These are phyloP conservation scores for Petrocephalus microphthalmus DNA, from an alignment of 2,113 vertebrate species.

Conservation along the genomic window DNA sequence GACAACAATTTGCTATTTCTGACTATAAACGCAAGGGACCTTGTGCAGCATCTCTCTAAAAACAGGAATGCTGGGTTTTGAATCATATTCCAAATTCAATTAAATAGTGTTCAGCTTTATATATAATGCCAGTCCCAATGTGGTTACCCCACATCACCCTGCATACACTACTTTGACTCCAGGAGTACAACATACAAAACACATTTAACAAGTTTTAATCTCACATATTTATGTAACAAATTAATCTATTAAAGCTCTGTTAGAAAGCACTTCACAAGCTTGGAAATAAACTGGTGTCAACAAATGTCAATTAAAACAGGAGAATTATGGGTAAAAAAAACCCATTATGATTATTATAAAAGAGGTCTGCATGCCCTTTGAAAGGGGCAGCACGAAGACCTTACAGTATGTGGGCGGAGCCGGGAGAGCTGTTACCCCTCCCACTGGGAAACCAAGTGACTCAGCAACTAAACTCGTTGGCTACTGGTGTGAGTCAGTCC, in stretches of 20 bases:
- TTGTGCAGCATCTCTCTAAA: not conserved
- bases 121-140: not conserved
- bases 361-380: not conserved
- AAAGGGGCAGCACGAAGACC: not conserved
- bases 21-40: conserved; percentile 20
- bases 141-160: not conserved
- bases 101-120: not conserved
- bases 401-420: not conserved
- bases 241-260: not conserved
- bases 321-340: not conserved
- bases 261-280: not conserved
- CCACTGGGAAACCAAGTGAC: conserved; percentile 15
- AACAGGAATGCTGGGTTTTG: not conserved
- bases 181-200: not conserved
- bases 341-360: not conserved
- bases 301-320: not conserved
- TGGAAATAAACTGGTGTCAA: not conserved
- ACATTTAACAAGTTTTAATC: not conserved
- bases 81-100: not conserved
- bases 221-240: not conserved
- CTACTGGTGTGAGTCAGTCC: conserved; percentile 32
- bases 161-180: not conserved
- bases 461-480: conserved; percentile 16
- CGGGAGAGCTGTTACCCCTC: not conserved
- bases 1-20: conserved; percentile 16